Base-by-base conservation (phyloP, 2,113 vertebrate genomes). In the Drymodes brunneopygia region DNA sequence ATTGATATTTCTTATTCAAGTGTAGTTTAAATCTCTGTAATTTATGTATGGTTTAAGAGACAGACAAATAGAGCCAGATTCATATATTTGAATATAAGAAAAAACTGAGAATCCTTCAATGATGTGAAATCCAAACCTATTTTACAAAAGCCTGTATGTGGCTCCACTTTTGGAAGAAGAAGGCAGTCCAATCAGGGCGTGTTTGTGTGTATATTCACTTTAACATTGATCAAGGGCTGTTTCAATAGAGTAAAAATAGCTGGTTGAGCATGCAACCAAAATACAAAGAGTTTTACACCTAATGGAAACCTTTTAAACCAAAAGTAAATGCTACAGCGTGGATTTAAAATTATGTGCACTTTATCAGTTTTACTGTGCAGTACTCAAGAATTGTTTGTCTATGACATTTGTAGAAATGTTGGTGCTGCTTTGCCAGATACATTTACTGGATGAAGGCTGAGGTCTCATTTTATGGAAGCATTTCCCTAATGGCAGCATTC, bases 111-210 rank as follows among this genome's bases (percentile, higher is more conserved):
- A 9, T 31, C 47, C 31, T 75, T 36, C 19, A 62, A 3, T 17
- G 14, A n/a, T 31, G 44, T 70, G 71, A 88, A 73, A 73, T 83
- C 27, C 47, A 69, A 80, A 61, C 7, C 12, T 42, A 7, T 81
- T 77, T 86, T 70, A 36, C 21, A 7, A 69, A 88, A 67, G 31
- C n/a, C 42, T 88, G 2, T 75, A 31, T 42, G 9, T 80, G n/a
- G 23, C 58, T 66, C 29, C 53, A 67, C 33, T 81, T 88, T 44
- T n/a, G 27, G 42, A 86, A 92, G 33, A 86, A 92, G 33, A 33
- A 70, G 15, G 27, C 38, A 45, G 42, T 54, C 22, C 80, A 40
- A 31, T 57, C 0, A 0, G 16, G 62, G 45, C 18, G 4, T 45
- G 17, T 42, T 58, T 70, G 9, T 54, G 35, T 44, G 25, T 45